Conservation (phyloP, 2,113 vertebrate genomes). For the Pseudorectes ferrugineus region DNA sequence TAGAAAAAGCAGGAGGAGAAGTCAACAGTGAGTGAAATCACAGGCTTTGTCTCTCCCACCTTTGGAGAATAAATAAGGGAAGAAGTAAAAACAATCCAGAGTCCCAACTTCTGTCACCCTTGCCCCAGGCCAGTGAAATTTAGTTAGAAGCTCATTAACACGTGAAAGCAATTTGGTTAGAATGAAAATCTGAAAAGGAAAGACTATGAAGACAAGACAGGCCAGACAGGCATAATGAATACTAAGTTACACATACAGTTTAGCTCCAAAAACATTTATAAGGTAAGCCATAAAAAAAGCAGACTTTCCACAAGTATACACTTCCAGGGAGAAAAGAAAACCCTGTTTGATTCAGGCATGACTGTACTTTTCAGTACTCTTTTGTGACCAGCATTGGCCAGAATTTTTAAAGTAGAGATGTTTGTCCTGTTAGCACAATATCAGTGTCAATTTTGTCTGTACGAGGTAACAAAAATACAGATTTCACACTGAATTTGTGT, state of each 20-base stretch:
- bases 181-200: not conserved
- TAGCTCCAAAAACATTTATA: not conserved
- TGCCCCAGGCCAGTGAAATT: not conserved
- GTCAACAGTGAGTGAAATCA: not conserved
- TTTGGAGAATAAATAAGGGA: not conserved
- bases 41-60: not conserved
- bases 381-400: not conserved
- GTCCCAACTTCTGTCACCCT: not conserved
- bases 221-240: not conserved
- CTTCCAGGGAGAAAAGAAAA: not conserved
- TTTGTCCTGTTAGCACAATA: not conserved
- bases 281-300: not conserved
- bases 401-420: not conserved
- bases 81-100: not conserved
- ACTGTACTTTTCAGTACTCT: not conserved
- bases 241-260: not conserved
- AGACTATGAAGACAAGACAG: not conserved
- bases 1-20: not conserved
- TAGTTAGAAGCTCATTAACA: not conserved
- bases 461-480: not conserved
- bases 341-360: not conserved
- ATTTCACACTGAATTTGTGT: not conserved
- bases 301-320: not conserved
- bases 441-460: not conserved
- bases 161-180: not conserved